phyloP scores from a whole-genome alignment of 1,140 invertebrate genomes.

The Pseudoatta argentina region DNA sequence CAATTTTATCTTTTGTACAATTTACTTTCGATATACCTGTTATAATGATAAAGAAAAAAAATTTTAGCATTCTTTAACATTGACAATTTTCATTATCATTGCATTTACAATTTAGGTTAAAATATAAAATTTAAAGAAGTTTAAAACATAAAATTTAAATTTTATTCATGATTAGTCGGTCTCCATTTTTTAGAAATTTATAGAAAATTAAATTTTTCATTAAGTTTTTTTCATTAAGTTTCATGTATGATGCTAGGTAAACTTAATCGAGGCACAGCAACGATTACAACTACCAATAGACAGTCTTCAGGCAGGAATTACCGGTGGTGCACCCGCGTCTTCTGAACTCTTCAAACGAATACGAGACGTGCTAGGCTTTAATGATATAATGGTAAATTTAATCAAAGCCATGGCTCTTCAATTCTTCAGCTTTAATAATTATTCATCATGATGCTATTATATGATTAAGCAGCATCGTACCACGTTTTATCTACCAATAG shows the following conservation, averaged over 20 bases:
- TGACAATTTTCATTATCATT: no score
- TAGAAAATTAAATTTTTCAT: slow-evolving; percentile 13
- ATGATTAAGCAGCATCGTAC: background rate
- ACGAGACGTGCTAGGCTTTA: slow-evolving; percentile 84
- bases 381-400: slow-evolving; percentile 86
- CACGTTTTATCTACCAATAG: no score
- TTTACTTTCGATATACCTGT: background rate
- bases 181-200: background rate
- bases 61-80: background rate
- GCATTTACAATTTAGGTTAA: no score
- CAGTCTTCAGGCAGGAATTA: slow-evolving; percentile 88
- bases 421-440: background rate
- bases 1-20: background rate
- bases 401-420: background rate
- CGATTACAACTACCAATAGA: slow-evolving; percentile 85
- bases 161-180: background rate
- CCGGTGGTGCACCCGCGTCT: slow-evolving; percentile 92
- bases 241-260: slow-evolving; percentile 71
- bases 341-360: slow-evolving; percentile 91
- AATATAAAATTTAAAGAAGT: no score
- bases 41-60: background rate
- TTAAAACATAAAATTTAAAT: background rate
- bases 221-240: background rate
- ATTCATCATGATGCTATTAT: background rate
- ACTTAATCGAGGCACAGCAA: slow-evolving; percentile 84